Base-by-base conservation (phyloP, 2,113 vertebrate species). In the Epinephelus fuscoguttatus region DNA sequence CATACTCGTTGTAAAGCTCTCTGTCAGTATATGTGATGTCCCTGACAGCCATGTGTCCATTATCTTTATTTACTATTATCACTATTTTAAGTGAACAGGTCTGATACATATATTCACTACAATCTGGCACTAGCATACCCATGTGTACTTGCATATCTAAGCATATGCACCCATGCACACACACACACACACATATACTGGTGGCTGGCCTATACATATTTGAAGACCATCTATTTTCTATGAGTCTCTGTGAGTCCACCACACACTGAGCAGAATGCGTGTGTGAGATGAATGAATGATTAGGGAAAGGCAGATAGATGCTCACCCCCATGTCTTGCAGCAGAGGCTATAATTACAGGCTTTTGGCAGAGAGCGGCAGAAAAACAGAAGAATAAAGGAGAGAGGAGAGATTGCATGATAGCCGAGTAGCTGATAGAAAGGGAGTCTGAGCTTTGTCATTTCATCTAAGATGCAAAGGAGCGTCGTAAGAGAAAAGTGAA, bases 341-440 rank as follows among this genome's bases (percentile, higher is more conserved):
- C n/a, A 37, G 69, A 69, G 60, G 85, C 69, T 86, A 33, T 92
- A 91, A 84, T 91, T 90, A 89, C 80, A 90, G 86, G 82, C 84
- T 90, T 90, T 86, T 80, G 69, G 49, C 76, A 25, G 64, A 68
- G 71, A 83, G 60, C 33, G 11, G 69, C 53, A 88, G 63, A 80
- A 78, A 89, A 86, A 78, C 56, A 66, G 75, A 74, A 66, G 64
- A 71, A 85, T 61, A 72, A 90, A 79, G 67, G 40, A 69, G 0
- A 25, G 11, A 40, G 57, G 69, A 69, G 73, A 81, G 27, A 72
- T 50, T 80, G 40, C n/a, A 25, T 82, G 80, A 60, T 80, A 70
- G 66, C 64, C 67, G 63, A 70, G 50, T 53, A 10, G 47, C 47
- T 80, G 75, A 67, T 73, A 40, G 83, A 78, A 59, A 55, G 60